Conservation (phyloP, 2,888 invertebrate species). For the Sminthurinus aureus region DNA sequence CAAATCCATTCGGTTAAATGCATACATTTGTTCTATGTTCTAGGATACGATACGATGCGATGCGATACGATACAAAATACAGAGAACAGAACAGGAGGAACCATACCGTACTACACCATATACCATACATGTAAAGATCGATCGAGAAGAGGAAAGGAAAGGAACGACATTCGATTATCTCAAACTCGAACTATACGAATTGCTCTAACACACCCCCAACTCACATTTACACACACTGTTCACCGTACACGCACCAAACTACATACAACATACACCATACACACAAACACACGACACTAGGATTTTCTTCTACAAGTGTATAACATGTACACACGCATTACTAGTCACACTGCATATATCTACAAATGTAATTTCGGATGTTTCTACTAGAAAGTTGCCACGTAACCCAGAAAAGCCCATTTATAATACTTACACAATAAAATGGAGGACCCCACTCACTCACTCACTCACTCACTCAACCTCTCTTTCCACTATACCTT, state of each 20-base stretch:
- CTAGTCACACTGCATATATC: not conserved
- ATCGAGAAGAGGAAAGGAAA: constrained; percentile 49
- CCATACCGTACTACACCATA: not conserved
- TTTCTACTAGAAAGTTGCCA: not conserved
- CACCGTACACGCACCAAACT: not conserved
- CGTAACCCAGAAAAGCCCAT: not conserved
- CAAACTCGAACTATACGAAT: constrained; percentile 36
- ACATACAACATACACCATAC: constrained; percentile 1
- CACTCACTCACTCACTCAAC: not conserved
- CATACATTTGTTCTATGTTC: not conserved
- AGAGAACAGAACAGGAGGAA: not conserved
- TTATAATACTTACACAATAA: not conserved
- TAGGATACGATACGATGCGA: not conserved
- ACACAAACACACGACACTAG: not conserved
- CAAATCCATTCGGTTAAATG: not conserved
- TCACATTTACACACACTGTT: not conserved
- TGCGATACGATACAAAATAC: not conserved
- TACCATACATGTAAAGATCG: constrained; percentile 31
- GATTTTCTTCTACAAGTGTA: constrained; percentile 16
- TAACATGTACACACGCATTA: constrained; percentile 29
- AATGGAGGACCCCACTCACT: not conserved
- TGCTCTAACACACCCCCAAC: constrained; percentile 29
- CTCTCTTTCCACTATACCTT: not conserved
- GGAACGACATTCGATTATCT: constrained; percentile 58
- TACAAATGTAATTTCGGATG: constrained; percentile 18